phyloP scores from a whole-genome alignment of 92 coral and sea anemone genomes.

The Porites divaricata region DNA sequence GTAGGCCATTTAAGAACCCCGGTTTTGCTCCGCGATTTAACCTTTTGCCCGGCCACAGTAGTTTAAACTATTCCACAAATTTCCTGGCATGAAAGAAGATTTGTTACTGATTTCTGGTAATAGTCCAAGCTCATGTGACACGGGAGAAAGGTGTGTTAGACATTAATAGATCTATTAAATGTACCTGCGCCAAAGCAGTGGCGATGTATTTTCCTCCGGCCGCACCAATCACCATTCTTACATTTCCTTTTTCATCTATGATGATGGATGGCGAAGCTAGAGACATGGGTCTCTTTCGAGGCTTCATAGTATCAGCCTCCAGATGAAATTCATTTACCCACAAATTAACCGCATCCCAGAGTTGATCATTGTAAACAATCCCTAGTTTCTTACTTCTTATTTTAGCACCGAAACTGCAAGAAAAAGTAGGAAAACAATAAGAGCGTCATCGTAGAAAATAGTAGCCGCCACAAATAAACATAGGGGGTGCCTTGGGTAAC shows the following conservation, averaged over 20 bases:
- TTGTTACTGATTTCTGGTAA: too few relatives aligned
- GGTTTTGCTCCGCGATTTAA: too few relatives aligned
- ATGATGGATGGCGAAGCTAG: slow-evolving; percentile 82
- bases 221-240: slow-evolving; percentile 90
- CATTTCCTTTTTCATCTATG: slow-evolving; percentile 64
- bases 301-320: slow-evolving; percentile 65
- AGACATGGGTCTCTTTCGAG: slow-evolving; percentile 86
- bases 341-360: slow-evolving; percentile 81
- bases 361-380: slow-evolving; percentile 82
- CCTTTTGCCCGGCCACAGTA: too few relatives aligned
- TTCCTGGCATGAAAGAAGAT: too few relatives aligned
- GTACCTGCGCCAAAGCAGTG: slow-evolving; percentile 81
- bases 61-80: too few relatives aligned
- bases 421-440: not conserved
- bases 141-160: too few relatives aligned
- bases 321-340: slow-evolving; percentile 87
- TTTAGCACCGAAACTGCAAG: slow-evolving; percentile 76
- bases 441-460: too few relatives aligned
- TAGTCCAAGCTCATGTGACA: too few relatives aligned
- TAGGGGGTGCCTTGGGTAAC: too few relatives aligned
- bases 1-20: too few relatives aligned
- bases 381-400: slow-evolving; percentile 74
- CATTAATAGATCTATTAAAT: not conserved
- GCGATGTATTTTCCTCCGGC: slow-evolving; percentile 91
- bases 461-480: too few relatives aligned